These are phyloP conservation scores for Nycticebus coucang DNA, from an alignment of 2,113 vertebrate species.

Conservation along the genomic window DNA sequence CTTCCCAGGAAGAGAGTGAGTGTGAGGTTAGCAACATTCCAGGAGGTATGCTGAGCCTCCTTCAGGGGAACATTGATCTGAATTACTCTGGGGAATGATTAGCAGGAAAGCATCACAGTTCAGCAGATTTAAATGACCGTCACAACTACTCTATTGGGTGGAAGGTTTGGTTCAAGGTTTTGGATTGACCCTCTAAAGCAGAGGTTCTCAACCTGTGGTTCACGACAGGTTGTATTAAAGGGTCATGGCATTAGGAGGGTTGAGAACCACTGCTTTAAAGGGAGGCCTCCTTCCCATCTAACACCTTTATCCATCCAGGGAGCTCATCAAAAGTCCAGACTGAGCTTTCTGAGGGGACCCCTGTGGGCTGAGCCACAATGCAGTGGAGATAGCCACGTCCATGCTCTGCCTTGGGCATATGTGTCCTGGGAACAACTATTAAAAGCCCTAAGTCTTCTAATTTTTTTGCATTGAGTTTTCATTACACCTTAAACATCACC, in stretches of 20 bases:
- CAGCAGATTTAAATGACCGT: not conserved
- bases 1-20: not conserved
- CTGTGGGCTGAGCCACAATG: not conserved
- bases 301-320: not conserved
- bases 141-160: not conserved
- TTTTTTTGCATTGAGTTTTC: constrained; percentile 63
- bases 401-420: not conserved
- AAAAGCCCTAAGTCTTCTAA: constrained; percentile 11
- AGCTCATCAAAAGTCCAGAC: not conserved
- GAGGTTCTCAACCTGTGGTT: too few relatives aligned
- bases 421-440: not conserved
- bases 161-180: not conserved
- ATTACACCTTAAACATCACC: constrained; percentile 56
- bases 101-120: not conserved
- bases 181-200: not conserved
- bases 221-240: too few relatives aligned
- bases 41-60: not conserved
- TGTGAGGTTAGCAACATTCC: not conserved
- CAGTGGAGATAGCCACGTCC: not conserved
- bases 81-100: not conserved
- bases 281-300: not conserved
- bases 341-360: not conserved
- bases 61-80: not conserved
- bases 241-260: too few relatives aligned
- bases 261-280: not conserved